phyloP scores from a whole-genome alignment of 2,113 vertebrate genomes.

The Psammodynastes pulverulentus region DNA sequence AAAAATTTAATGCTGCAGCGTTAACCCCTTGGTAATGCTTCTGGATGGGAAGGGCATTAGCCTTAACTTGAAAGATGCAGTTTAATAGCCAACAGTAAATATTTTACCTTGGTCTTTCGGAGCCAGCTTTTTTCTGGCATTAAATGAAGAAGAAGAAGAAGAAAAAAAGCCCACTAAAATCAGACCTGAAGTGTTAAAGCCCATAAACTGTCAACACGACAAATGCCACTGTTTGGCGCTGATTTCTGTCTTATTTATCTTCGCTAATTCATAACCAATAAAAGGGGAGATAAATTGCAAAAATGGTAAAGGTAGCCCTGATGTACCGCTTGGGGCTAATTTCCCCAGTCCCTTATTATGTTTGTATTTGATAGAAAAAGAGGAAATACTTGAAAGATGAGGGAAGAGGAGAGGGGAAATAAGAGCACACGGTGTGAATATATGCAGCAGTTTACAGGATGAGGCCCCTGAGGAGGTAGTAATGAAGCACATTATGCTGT shows the following conservation, averaged over 20 bases:
- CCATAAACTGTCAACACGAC: conserved; percentile 36
- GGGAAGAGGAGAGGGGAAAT: neutral
- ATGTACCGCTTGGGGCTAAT: neutral
- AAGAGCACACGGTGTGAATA: neutral
- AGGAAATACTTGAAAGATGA: neutral
- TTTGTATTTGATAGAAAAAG: neutral
- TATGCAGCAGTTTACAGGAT: neutral
- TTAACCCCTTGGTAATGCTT: conserved; percentile 62
- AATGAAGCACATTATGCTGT: neutral
- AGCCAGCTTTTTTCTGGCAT: conserved; percentile 42
- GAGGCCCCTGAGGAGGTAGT: neutral
- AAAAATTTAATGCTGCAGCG: conserved; percentile 64
- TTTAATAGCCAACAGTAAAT: conserved; percentile 62
- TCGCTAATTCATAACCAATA: conserved; percentile 1
- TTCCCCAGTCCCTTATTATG: neutral
- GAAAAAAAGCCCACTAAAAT: neutral
- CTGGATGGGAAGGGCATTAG: conserved; percentile 60
- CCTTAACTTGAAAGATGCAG: conserved; percentile 61
- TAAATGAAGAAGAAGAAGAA: neutral
- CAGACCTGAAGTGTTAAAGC: conserved; percentile 38
- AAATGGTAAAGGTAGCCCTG: neutral
- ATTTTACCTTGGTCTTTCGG: conserved; percentile 62
- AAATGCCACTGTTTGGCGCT: conserved; percentile 12
- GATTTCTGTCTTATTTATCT: conserved; percentile 40
- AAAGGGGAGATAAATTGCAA: conserved; percentile 2